phyloP scores from a whole-genome alignment of 2,888 invertebrate genomes.

The Polydesmus complanatus region DNA sequence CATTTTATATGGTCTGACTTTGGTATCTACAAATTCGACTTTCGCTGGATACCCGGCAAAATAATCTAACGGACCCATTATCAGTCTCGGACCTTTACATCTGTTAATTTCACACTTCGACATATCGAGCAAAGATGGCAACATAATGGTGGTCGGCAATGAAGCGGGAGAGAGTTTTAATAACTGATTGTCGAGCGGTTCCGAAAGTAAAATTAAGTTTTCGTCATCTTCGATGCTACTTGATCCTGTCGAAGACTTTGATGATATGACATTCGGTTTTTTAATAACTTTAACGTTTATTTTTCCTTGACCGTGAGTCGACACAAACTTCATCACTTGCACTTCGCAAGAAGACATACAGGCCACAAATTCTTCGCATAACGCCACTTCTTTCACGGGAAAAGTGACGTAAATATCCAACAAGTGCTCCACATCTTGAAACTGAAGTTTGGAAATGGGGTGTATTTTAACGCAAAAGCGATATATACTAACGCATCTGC shows the following conservation, averaged over 20 bases:
- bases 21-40: constrained; percentile 14
- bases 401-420: constrained; percentile 51
- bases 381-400: constrained; percentile 37
- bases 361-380: constrained; percentile 54
- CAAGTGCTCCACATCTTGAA: constrained; percentile 54
- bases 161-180: constrained; percentile 20
- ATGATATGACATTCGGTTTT: background rate
- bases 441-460: constrained; percentile 50
- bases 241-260: background rate
- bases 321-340: constrained; percentile 31
- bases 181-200: background rate
- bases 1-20: constrained; percentile 13
- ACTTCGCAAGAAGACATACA: constrained; percentile 48
- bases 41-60: constrained; percentile 19
- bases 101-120: constrained; percentile 13
- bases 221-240: background rate
- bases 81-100: constrained; percentile 15
- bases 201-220: background rate
- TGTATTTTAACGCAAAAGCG: constrained; percentile 50
- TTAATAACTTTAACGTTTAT: background rate
- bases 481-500: constrained; percentile 40
- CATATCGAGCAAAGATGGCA: constrained; percentile 19
- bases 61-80: constrained; percentile 20
- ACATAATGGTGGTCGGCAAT: constrained; percentile 21
- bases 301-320: background rate